Evolutionary conservation across 2,888 invertebrate genomes (phyloP), one percentile per base, ranked within the genome.

Genomic region (Cosmia trapezina): DNA sequence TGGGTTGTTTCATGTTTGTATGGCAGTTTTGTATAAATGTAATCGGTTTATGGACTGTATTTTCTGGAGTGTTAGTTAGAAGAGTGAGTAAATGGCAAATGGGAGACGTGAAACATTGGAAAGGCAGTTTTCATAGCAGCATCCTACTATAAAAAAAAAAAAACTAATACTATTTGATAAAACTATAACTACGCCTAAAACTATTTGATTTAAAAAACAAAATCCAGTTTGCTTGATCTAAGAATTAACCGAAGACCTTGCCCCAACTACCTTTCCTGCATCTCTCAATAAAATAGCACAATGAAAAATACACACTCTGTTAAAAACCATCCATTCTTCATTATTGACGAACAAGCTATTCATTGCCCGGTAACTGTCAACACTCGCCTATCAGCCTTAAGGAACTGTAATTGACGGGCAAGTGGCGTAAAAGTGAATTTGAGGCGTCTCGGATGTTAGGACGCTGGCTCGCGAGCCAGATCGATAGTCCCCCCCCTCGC

Each of bases 391-490:
- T 88, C 88, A 83, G 83, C 88, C 85, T 88, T 68, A 83, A 72
- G 53, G 72, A 53, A 88, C 85, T 81, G 88, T 91, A 91, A 91
- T 90, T 91, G 92, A 89, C 91, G 87, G 77, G 83, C 89, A 90
- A 92, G 89, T 91, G 91, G 89, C 91, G 91, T 91, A 91, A 92
- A 93, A 93, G 91, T 91, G 90, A 92, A 91, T 91, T 90, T 87
- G 85, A 88, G 86, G 70, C 86, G 85, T 84, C 86, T 87, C 86
- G 86, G 83, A 86, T 87, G 84, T 81, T 76, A 86, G 89, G 86
- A 86, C 85, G 89, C 81, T 87, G 89, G 87, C 85, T 85, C 88
- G 86, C 83, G 74, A 84, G 83, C 76, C 81, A 86, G 90, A 91
- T 92, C 92, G 91, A 92, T 92, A 91, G 69, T 54, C 76, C 80